A percentile compares a stretch with the other conserved stretches of the same genome.
Conservation (phyloP, 2,113 vertebrate species). For the Jacana jacana region DNA sequence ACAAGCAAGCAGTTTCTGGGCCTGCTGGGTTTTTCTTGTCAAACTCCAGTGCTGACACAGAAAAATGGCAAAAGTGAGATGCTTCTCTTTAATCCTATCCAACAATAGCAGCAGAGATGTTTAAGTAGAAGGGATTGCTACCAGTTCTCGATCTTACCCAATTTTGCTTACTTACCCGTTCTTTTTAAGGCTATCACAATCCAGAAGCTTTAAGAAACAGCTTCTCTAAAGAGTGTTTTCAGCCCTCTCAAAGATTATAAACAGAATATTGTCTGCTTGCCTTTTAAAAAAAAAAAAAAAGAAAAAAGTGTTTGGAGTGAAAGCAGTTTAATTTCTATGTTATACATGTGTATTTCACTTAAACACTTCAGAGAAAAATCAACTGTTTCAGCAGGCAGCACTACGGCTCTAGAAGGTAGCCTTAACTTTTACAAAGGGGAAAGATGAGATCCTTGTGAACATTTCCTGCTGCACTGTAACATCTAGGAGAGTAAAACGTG, state of each 20-base stretch:
- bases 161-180: not conserved
- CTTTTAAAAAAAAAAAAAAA: not conserved
- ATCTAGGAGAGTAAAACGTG: not conserved
- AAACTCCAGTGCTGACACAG: slow-evolving; percentile 19
- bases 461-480: not conserved
- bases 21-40: slow-evolving; percentile 1
- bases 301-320: not conserved
- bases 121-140: not conserved
- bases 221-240: not conserved
- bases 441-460: not conserved
- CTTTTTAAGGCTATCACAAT: not conserved
- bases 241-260: not conserved
- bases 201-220: not conserved
- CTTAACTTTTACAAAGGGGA: not conserved
- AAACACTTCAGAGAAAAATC: not conserved
- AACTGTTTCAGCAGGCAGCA: not conserved
- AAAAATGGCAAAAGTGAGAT: slow-evolving; percentile 8
- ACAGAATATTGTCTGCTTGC: not conserved
- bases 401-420: not conserved
- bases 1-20: not conserved
- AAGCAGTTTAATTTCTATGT: not conserved
- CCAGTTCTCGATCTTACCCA: not conserved
- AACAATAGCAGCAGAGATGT: not conserved
- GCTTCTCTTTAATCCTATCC: not conserved
- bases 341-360: not conserved